Evolutionary conservation across 2,113 vertebrate species (phyloP).

Genomic region (Sula dactylatra): DNA sequence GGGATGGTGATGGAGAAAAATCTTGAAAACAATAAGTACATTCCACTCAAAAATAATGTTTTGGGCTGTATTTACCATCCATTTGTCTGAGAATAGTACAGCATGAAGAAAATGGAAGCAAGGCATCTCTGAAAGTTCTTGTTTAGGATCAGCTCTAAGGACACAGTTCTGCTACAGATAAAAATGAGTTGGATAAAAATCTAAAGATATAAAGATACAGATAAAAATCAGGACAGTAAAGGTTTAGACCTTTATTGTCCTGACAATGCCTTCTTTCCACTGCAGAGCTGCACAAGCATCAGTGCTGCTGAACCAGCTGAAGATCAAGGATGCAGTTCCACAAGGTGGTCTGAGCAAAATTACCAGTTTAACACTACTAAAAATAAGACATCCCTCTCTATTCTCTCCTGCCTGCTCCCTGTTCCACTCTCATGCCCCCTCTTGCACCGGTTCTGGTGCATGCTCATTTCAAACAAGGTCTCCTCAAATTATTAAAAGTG

Average conservation of each 20-base stretch:
- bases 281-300: background rate
- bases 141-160: background rate
- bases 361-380: background rate
- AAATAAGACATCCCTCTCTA: background rate
- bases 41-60: background rate
- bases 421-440: background rate
- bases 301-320: background rate
- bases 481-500: background rate
- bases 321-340: background rate
- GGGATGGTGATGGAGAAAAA: background rate
- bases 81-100: background rate
- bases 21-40: background rate
- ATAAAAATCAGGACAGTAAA: background rate
- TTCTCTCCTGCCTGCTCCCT: background rate
- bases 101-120: background rate
- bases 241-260: background rate
- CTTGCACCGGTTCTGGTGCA: background rate
- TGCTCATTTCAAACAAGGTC: background rate
- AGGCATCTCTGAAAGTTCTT: background rate
- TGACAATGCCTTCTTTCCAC: background rate
- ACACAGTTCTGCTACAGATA: background rate
- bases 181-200: background rate
- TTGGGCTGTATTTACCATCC: background rate
- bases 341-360: background rate
- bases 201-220: background rate